Base-by-base conservation (phyloP, 1,140 invertebrate genomes). In the Trachymyrmex septentrionalis region DNA sequence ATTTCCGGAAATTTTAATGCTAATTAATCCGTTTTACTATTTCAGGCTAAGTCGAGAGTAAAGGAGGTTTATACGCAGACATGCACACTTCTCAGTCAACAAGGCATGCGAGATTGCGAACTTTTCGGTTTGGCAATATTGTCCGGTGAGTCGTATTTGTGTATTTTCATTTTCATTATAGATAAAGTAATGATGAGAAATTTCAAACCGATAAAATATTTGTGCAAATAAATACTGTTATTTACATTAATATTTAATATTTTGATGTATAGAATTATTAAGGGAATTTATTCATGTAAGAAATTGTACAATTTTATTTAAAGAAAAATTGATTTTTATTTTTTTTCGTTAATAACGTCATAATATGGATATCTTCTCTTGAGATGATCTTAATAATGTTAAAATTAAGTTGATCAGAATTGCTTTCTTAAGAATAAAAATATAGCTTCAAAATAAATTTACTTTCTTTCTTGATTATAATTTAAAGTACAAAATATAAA, bases 11-110 rank as follows among this genome's bases (percentile, higher is more conserved):
- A 10, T 34, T 50, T 1, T 14, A 4, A 27, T 69, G 30, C 14
- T 69, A 21, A 78, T 64, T 69, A 57, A 9, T 7, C 10, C 0
- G 7, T 80, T 87, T 88, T 78, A 80, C 16, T 84, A 44, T 96
- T 96, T 53, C 95, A 98, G 97, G 96, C 97, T 89, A 98, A 98
- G 96, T 97, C 97, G 87, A 97, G 97, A 95, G 97, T 98, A 84
- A 97, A 97, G 93, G 97, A 98, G 95, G 96, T 98, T 71, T 98
- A 98, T 92, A 96, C 97, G 90, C 97, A 98, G 94, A 97, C 97
- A 96, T 97, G 97, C 94, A 95, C 96, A 86, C 97, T 98, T 94
- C 97, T 98, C 90, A 96, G 96, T 91, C 96, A 96, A 89, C 97
- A 97, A 96, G 97, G 97, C 91, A 97, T 98, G 96, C 96, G 97